phyloP scores from a whole-genome alignment of 2,797 vertebrate genomes.

The Mus caroli region DNA sequence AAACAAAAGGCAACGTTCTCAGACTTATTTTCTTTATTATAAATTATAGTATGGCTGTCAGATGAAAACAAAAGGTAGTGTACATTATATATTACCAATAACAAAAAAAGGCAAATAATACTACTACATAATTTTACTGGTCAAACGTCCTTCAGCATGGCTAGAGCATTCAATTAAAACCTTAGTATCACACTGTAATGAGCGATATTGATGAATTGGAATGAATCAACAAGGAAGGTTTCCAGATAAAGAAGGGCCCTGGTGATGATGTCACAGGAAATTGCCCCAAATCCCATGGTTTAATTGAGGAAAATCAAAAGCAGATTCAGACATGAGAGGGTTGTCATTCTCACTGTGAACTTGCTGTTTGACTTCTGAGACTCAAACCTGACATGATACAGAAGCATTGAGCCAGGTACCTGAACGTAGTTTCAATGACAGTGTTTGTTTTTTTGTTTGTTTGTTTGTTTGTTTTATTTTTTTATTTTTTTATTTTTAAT shows the following conservation, averaged over 20 bases:
- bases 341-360: background rate
- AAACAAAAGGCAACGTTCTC: background rate
- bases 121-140: background rate
- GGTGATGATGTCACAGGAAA: background rate
- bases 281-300: background rate
- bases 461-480: too few species aligned
- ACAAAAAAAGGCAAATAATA: background rate
- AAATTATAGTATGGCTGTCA: background rate
- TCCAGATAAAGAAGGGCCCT: background rate
- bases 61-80: background rate
- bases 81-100: background rate
- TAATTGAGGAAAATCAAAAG: background rate
- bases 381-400: constrained; percentile 32
- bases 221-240: background rate
- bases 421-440: background rate
- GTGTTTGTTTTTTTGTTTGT: too few species aligned
- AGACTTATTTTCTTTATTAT: background rate
- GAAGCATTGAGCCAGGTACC: background rate
- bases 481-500: too few species aligned
- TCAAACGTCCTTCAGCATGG: constrained; percentile 1
- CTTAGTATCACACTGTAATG: constrained; percentile 1
- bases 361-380: background rate
- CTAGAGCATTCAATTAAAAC: background rate
- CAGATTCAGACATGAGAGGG: background rate
- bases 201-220: background rate